These are phyloP conservation scores for Sander vitreus DNA, from an alignment of 2,113 vertebrate species.

Conservation along the genomic window DNA sequence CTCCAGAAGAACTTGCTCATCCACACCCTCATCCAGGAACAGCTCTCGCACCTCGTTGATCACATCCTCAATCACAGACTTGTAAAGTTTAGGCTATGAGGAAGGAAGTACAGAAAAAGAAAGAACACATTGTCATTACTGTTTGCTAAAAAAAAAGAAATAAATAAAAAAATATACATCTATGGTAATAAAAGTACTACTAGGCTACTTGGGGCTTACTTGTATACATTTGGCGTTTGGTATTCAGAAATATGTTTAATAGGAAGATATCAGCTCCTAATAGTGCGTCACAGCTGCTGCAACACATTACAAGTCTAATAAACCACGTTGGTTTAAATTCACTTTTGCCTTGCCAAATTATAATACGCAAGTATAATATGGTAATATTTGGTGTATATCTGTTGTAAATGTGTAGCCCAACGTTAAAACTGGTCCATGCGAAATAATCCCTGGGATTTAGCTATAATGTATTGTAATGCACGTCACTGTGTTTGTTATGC, in stretches of 20 bases:
- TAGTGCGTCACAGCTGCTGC: not conserved
- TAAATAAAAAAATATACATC: not conserved
- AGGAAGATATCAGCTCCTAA: not conserved
- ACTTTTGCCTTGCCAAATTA: not conserved
- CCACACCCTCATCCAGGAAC: conserved; percentile 98
- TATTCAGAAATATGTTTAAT: not conserved
- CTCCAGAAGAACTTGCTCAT: conserved; percentile 97
- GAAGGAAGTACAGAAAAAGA: conserved; percentile 16
- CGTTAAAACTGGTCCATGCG: not conserved
- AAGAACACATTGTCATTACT: not conserved
- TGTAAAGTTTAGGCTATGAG: conserved; percentile 95
- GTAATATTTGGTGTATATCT: not conserved
- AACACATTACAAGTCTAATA: not conserved
- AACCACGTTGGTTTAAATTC: not conserved
- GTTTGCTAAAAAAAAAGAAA: not conserved
- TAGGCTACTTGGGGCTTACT: not conserved
- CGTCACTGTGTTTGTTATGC: not conserved
- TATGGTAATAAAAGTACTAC: not conserved
- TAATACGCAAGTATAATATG: not conserved
- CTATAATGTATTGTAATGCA: too few species aligned
- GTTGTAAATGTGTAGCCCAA: not conserved
- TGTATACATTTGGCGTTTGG: not conserved
- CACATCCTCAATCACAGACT: conserved; percentile 97
- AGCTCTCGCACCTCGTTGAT: conserved; percentile 98
- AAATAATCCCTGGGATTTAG: not conserved